Percentiles rank a stretch among this genome's conserved stretches.
These are phyloP conservation scores for Sebastes minor DNA, from an alignment of 2,797 vertebrate species.

Conservation along the genomic window DNA sequence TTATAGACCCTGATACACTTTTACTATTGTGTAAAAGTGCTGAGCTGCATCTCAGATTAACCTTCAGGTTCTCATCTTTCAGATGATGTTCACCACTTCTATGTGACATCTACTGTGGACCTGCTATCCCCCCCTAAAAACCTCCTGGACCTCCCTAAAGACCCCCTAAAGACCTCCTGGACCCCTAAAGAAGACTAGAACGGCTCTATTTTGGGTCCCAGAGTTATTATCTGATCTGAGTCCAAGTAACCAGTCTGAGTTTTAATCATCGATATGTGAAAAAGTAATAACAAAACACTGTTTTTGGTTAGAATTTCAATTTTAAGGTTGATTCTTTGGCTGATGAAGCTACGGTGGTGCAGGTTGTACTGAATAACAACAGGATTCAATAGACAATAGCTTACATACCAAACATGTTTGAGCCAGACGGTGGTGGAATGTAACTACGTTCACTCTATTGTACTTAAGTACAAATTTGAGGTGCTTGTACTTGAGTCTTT, in stretches of 20 bases:
- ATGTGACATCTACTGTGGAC: too few species aligned
- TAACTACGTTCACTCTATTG: not conserved
- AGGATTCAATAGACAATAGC: not conserved
- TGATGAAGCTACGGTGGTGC: not conserved
- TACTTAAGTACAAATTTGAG: not conserved
- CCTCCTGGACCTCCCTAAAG: too few species aligned
- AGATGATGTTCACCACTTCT: too few species aligned
- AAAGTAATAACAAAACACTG: not conserved
- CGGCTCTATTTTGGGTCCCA: too few species aligned
- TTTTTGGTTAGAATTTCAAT: not conserved
- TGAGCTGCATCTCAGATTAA: too few species aligned
- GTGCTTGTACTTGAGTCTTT: not conserved
- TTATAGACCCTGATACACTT: too few species aligned
- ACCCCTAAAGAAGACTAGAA: too few species aligned
- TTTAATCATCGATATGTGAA: not conserved
- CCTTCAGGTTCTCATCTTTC: too few species aligned
- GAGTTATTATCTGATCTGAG: not conserved
- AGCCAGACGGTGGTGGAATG: not conserved
- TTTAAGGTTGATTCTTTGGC: not conserved
- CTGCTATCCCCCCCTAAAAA: too few species aligned
- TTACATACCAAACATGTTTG: not conserved
- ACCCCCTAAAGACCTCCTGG: too few species aligned
- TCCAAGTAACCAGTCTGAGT: not conserved
- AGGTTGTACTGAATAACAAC: not conserved
- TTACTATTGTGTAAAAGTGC: too few species aligned